Conservation (phyloP, 1,140 invertebrate species). For the Nasonia vitripennis region DNA sequence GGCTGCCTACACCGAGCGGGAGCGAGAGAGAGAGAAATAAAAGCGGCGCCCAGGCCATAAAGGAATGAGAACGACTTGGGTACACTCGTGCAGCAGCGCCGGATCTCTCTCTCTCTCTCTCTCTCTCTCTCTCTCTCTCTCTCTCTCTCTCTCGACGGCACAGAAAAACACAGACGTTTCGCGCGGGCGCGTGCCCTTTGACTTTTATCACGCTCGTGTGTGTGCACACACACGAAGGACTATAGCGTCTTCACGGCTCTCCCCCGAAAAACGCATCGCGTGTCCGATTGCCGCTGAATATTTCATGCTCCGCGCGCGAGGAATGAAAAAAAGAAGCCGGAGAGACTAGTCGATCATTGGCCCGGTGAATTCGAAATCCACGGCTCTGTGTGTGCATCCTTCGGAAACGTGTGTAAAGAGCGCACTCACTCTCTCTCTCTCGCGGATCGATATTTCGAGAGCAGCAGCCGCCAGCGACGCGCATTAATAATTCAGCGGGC, state of each 20-base stretch:
- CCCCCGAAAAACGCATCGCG: background rate
- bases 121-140: background rate
- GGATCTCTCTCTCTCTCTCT: background rate
- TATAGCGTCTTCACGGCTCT: no score
- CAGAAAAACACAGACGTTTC: conserved; percentile 22
- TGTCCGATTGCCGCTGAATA: background rate
- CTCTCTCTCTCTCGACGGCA: background rate
- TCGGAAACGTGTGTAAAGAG: no score
- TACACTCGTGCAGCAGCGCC: conserved; percentile 16
- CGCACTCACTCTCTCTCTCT: no score
- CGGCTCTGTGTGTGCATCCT: background rate
- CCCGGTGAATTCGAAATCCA: background rate
- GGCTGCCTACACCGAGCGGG: background rate
- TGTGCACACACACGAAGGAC: no score
- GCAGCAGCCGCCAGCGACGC: no score
- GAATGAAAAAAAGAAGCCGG: background rate
- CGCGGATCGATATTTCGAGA: background rate
- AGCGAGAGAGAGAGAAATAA: conserved; percentile 5
- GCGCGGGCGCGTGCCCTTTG: conserved; percentile 7
- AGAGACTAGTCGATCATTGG: background rate
- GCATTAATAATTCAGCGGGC: background rate
- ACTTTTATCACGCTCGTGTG: background rate
- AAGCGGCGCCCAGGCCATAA: conserved; percentile 20
- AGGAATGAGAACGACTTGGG: conserved; percentile 35
- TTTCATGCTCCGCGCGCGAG: background rate